Base-by-base conservation (phyloP, 2,113 vertebrate species). In the Myxocyprinus asiaticus region DNA sequence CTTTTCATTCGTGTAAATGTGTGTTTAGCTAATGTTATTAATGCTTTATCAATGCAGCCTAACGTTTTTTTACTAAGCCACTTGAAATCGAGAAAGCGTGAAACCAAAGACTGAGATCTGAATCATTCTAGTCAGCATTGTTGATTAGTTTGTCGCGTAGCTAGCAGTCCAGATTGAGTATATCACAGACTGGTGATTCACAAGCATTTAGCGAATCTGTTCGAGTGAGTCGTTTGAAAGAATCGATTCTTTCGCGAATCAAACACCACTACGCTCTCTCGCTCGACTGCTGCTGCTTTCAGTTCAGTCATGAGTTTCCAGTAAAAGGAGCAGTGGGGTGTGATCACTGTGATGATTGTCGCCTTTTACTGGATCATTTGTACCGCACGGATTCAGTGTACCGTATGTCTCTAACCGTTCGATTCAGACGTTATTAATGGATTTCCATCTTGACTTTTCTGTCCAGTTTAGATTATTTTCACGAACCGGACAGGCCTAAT, bases 241-340 rank as follows among this genome's bases (percentile, higher is more conserved):
- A 43, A 73, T 3, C 22, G 22, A 61, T 45, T 15, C 9, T 8
- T 8, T 61, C 43, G 70, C 43, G 70, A 59, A 59, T 73, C 70
- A 47, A 59, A 61, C 70, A 73, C 70, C 43, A 59, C 53, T 10
- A 44, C 33, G 5, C 63, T 67, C 22, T 33, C 50, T 43, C 5
- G n/a, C 70, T 4, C 55, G 7, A 9, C 9, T 7, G 10, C 7
- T 33, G 22, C 22, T 33, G 22, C 22, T 33, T 45, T 77, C 63
- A 55, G 55, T 48, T 78, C 63, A 12, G 8, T 82, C 51, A 45
- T 22, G 33, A 51, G 65, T 55, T 65, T 67, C 12, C 68, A 53
- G 43, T 9, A 67, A 65, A 43, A 78, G 66, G 70, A 79, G 77
- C 48, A 45, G 81, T 64, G 76, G 58, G 7, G 64, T 12, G 48